Conservation (phyloP, 2,888 invertebrate species). For the Trisateles emortualis region DNA sequence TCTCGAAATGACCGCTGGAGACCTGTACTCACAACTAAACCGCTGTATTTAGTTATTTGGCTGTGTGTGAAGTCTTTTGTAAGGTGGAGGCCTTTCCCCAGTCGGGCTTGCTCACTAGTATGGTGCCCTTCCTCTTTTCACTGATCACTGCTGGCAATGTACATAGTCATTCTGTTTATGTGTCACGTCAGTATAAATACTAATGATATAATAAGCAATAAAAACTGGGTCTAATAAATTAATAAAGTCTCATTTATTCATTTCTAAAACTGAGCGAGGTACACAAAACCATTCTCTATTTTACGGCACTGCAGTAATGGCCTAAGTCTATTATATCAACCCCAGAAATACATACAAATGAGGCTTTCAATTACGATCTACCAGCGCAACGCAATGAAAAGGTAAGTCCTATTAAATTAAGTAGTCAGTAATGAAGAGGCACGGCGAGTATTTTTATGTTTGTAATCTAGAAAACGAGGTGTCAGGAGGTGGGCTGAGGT, state of each 20-base stretch:
- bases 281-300: background rate
- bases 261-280: background rate
- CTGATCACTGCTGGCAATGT: too few relatives aligned
- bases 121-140: too few relatives aligned
- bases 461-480: conserved; percentile 70
- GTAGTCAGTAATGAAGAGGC: conserved; percentile 68
- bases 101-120: too few relatives aligned
- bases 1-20: too few relatives aligned
- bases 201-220: too few relatives aligned
- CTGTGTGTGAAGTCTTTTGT: too few relatives aligned
- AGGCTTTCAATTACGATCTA: conserved; percentile 44
- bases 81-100: too few relatives aligned
- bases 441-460: conserved; percentile 71
- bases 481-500: conserved; percentile 65
- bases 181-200: too few relatives aligned
- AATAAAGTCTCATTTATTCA: too few relatives aligned
- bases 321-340: conserved; percentile 30
- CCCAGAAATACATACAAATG: conserved; percentile 45
- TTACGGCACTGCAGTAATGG: conserved; percentile 13
- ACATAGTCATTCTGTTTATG: too few relatives aligned
- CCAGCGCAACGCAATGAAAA: conserved; percentile 44
- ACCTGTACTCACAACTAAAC: too few relatives aligned
- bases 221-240: background rate
- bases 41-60: too few relatives aligned
- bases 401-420: conserved; percentile 60